Evolutionary conservation across 2,797 vertebrate species (phyloP), one percentile per base, ranked within the genome.

Genomic region (Bucorvus abyssinicus): DNA sequence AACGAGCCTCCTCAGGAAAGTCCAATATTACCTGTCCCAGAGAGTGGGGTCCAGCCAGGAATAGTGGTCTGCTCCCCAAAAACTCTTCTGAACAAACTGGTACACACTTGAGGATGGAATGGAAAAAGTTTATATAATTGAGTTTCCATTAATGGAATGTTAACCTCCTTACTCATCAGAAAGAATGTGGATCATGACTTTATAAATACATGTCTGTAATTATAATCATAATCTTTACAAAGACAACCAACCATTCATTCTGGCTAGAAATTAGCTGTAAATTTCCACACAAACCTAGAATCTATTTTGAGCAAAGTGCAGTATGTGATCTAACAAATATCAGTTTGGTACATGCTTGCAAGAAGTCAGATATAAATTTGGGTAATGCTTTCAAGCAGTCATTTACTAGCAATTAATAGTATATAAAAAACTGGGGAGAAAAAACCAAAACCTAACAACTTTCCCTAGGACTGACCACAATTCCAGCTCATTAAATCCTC

Each of bases 221-320:
- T 52, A 42, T 17, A 76, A 84, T 82, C 80, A 68, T 42, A 49
- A 64, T 45, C 47, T 85, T 92, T 45, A 47, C 16, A 59, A 86
- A 29, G 47, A 55, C n/a, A 85, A 38, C 52, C 38, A 32, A 22
- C 80, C 27, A 61, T 40, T 40, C 38, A 40, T 34, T 87, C 71
- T 89, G 80, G 56, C 59, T 92, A 73, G 75, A 75, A 89, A 70
- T 34, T 5, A 60, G n/a, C 59, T 3, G 20, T 42, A 95, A 89
- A 73, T 91, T 95, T 95, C 94, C 91, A 89, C 38, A 55, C 42
- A 71, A 94, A 92, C 42, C 69, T 91, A 76, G 73, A 78, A 69
- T 52, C 71, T 91, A n/a, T 87, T 80, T 80, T 80, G 52, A 86
- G 84, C 27, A 23, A 74, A 89, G 63, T 34, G 44, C 49, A 74